Percentiles rank a stretch among this genome's conserved stretches.
Conservation (phyloP, 2,888 invertebrate genomes). For the Drosophila rubida region DNA sequence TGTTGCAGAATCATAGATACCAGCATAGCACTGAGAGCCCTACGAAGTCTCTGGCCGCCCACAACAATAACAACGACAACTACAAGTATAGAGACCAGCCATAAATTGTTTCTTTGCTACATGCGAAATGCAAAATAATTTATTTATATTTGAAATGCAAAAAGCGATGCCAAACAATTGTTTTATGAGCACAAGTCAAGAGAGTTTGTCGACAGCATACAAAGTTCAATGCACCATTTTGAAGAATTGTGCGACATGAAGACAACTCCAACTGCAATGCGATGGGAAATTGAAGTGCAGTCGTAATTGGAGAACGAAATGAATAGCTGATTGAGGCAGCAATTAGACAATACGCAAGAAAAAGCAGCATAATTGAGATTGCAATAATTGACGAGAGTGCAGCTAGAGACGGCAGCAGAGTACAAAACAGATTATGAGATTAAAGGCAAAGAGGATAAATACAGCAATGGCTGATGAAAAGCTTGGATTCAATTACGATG, state of each 20-base stretch:
- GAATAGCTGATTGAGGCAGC: neutral
- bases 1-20: constrained; percentile 50
- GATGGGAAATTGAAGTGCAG: constrained; percentile 42
- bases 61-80: constrained; percentile 2
- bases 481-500: neutral
- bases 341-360: neutral
- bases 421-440: neutral
- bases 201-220: neutral
- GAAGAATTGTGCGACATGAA: neutral
- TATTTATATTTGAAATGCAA: constrained; percentile 66
- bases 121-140: constrained; percentile 61
- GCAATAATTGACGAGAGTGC: constrained; percentile 18
- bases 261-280: constrained; percentile 20
- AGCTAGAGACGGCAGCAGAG: neutral
- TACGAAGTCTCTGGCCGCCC: neutral
- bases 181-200: constrained; percentile 24
- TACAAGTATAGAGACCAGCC: constrained; percentile 4
- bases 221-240: constrained; percentile 46
- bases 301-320: constrained; percentile 2
- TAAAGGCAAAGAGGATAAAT: constrained; percentile 6
- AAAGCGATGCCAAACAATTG: constrained; percentile 40
- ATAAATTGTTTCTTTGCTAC: constrained; percentile 29
- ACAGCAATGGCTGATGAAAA: neutral
- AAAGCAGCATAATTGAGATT: constrained; percentile 9
- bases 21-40: constrained; percentile 5